A percentile compares a stretch with the other conserved stretches of the same genome.
Conservation (phyloP, 2,113 vertebrate genomes). For the Salminus brasiliensis region DNA sequence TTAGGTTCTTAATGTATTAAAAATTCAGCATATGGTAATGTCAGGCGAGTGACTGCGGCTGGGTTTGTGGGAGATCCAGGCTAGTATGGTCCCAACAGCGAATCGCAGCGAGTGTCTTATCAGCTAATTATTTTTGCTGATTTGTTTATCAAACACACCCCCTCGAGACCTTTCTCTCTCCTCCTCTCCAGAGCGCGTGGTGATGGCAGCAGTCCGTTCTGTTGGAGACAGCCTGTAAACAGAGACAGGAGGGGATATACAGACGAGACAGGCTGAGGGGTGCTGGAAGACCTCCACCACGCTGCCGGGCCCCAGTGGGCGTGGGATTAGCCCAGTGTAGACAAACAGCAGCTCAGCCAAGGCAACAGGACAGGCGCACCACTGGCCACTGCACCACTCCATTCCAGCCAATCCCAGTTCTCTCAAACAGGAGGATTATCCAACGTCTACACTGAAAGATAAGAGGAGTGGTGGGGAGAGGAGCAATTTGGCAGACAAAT, state of each 20-base stretch:
- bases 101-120: conserved; percentile 61
- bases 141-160: conserved; percentile 67
- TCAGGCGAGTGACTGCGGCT: conserved; percentile 45
- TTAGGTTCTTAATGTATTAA: conserved; percentile 65
- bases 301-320: conserved; percentile 44
- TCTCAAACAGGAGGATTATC: conserved; percentile 49
- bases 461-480: conserved; percentile 55
- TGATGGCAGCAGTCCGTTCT: conserved; percentile 13
- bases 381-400: conserved; percentile 33
- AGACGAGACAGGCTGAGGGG: conserved; percentile 58
- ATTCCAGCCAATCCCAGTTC: conserved; percentile 49
- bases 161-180: conserved; percentile 44
- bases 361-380: conserved; percentile 21
- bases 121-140: conserved; percentile 67
- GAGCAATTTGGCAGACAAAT: conserved; percentile 51
- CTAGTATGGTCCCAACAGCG: conserved; percentile 47
- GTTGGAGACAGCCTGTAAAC: conserved; percentile 51
- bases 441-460: conserved; percentile 58
- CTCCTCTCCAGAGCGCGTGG: conserved; percentile 8
- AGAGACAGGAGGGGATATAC: conserved; percentile 56
- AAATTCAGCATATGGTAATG: conserved; percentile 70
- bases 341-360: conserved; percentile 56
- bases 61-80: conserved; percentile 57
- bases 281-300: conserved; percentile 40
- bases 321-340: conserved; percentile 49